phyloP scores from a whole-genome alignment of 35 echinoderm and acorn worm genomes.

The Amphiura filiformis region DNA sequence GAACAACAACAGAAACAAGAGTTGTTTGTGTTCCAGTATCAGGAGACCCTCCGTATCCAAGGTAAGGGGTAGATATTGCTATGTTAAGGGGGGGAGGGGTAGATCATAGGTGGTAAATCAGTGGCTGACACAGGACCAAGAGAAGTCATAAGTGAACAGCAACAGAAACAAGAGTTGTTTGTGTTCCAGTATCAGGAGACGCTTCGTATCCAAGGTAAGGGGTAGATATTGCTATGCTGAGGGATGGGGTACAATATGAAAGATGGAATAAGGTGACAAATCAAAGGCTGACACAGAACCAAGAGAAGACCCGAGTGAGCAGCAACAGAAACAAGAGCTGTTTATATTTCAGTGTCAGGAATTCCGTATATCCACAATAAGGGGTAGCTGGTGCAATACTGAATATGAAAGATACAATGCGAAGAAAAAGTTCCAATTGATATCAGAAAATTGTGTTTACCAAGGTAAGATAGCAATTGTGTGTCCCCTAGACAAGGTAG shows the following conservation, averaged over 20 bases:
- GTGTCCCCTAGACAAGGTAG: no score
- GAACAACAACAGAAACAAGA: constrained; percentile 97
- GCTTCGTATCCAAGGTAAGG: constrained; percentile 71
- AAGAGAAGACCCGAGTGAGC: constrained; percentile 72
- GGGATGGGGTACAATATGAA: no score
- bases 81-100: no score
- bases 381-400: no score
- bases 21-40: constrained; percentile 93
- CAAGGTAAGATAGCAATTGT: no score
- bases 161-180: constrained; percentile 99
- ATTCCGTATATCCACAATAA: constrained; percentile 72
- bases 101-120: no score
- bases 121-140: constrained; percentile 68
- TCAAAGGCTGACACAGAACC: constrained; percentile 62
- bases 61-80: constrained; percentile 58
- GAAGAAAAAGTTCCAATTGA: no score
- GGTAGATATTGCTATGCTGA: no score
- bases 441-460: no score
- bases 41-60: constrained; percentile 85
- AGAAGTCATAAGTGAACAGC: constrained; percentile 72
- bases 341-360: constrained; percentile 95
- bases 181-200: constrained; percentile 95
- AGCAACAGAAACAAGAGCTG: constrained; percentile 98
- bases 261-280: no score
- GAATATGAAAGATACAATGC: no score